Conservation (phyloP, 2,113 vertebrate species). For the Pangasianodon hypophthalmus region DNA sequence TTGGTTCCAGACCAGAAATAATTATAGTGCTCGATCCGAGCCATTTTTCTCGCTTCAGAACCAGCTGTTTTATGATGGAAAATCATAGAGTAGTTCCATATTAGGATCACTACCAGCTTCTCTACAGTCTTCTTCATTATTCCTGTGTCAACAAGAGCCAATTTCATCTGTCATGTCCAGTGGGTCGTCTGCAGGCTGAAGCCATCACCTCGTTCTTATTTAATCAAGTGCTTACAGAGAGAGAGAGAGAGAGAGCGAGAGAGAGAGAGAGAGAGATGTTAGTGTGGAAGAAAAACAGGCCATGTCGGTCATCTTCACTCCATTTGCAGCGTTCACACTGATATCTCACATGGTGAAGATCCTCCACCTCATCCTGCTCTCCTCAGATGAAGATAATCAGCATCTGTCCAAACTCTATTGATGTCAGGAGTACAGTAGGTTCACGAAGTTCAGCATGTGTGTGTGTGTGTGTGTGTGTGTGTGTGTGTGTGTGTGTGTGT, state of each 20-base stretch:
- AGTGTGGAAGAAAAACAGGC: constrained; percentile 1
- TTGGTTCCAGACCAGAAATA: not conserved
- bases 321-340: not conserved
- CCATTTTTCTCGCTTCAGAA: not conserved
- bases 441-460: not conserved
- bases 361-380: not conserved
- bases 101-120: not conserved
- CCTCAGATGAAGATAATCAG: not conserved
- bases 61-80: not conserved
- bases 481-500: constrained; percentile 24
- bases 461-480: constrained; percentile 31
- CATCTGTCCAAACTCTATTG: not conserved
- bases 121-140: constrained; percentile 27
- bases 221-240: constrained; percentile 44
- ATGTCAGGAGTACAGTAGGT: not conserved
- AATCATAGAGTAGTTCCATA: not conserved
- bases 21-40: not conserved
- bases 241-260: not conserved
- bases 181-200: constrained; percentile 42
- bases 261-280: not conserved
- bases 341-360: not conserved
- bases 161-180: constrained; percentile 49
- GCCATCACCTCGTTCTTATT: constrained; percentile 53
- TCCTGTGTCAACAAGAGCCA: constrained; percentile 43
- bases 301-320: not conserved